phyloP scores from a whole-genome alignment of 2,888 invertebrate genomes.

The Lamproptera curius region DNA sequence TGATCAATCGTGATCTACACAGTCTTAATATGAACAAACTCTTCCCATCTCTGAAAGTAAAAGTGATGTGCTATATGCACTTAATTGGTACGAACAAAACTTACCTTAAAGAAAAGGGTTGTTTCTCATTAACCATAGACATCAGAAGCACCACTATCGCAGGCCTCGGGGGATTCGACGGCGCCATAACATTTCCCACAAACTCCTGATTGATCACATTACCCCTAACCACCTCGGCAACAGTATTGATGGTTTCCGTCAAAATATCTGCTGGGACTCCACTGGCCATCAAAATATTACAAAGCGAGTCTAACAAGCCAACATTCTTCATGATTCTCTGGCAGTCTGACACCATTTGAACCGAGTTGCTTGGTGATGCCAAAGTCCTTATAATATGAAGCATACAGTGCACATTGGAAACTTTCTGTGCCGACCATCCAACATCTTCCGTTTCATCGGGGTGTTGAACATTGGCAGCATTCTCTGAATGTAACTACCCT shows the following conservation, averaged over 20 bases:
- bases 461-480: slow-evolving; percentile 92
- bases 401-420: slow-evolving; percentile 95
- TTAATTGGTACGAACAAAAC: no score
- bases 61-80: no score
- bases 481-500: slow-evolving; percentile 96
- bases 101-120: slow-evolving; percentile 85
- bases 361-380: slow-evolving; percentile 95
- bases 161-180: slow-evolving; percentile 94
- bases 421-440: slow-evolving; percentile 96
- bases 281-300: slow-evolving; percentile 95
- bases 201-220: slow-evolving; percentile 94
- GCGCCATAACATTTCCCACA: slow-evolving; percentile 93
- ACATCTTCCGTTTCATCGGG: slow-evolving; percentile 83
- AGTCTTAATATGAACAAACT: no score
- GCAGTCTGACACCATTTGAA: slow-evolving; percentile 87
- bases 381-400: slow-evolving; percentile 93
- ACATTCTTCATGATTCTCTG: slow-evolving; percentile 93
- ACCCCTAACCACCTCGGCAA: slow-evolving; percentile 96
- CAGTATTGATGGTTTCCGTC: slow-evolving; percentile 96
- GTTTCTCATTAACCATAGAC: slow-evolving; percentile 99
- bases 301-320: slow-evolving; percentile 81
- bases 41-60: no score
- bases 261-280: slow-evolving; percentile 98
- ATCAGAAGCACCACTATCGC: slow-evolving; percentile 96
- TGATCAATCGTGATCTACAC: no score